A percentile compares a stretch with the other conserved stretches of the same genome.
phyloP scores from a whole-genome alignment of 2,888 invertebrate species.

The Drosophila prostipennis region DNA sequence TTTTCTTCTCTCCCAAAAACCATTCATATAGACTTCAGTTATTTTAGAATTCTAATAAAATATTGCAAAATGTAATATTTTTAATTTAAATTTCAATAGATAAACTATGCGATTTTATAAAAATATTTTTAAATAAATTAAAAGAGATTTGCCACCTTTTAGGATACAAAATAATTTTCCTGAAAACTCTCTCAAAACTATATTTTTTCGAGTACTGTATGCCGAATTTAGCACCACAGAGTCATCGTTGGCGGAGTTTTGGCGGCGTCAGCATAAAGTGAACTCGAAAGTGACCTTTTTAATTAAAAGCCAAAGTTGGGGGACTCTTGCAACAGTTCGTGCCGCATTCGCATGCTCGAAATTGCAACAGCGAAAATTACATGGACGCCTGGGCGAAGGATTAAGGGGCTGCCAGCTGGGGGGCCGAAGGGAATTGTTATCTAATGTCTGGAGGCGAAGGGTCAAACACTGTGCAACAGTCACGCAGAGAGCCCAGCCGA shows the following conservation, averaged over 20 bases:
- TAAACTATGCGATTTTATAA: no score
- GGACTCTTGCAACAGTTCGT: constrained; percentile 59
- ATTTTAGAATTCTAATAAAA: no score
- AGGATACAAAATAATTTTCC: no score
- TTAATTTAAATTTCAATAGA: no score
- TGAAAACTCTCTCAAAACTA: background rate
- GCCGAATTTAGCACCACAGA: constrained; percentile 6
- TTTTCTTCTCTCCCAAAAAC: no score
- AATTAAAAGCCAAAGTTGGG: constrained; percentile 64
- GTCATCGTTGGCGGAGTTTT: constrained; percentile 32
- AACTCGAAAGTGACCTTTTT: constrained; percentile 72
- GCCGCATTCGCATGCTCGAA: constrained; percentile 74
- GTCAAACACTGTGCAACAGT: constrained; percentile 63
- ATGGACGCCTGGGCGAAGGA: constrained; percentile 36
- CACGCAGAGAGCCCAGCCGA: constrained; percentile 67
- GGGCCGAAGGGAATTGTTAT: constrained; percentile 66
- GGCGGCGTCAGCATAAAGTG: constrained; percentile 69
- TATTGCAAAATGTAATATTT: no score
- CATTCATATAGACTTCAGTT: no score
- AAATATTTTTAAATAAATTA: no score
- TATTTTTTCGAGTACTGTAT: constrained; percentile 1
- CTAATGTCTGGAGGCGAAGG: constrained; percentile 77
- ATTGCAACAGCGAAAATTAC: constrained; percentile 64
- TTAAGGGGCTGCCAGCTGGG: constrained; percentile 9
- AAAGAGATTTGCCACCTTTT: no score